Conservation (phyloP, 2,888 invertebrate genomes). For the Caenorhabditis sp. region DNA sequence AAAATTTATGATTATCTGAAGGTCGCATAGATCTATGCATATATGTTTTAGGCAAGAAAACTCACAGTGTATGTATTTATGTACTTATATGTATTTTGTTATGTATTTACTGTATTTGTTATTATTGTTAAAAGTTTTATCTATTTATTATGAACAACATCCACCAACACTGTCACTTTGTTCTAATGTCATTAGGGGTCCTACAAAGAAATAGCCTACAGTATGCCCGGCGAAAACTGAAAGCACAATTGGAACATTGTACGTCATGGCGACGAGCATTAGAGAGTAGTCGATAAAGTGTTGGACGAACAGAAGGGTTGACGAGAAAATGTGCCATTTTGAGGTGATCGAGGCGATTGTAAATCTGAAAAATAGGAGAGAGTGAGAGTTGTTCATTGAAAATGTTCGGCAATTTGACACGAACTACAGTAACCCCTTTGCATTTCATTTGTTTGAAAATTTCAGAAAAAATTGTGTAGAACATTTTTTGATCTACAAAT, state of each 20-base stretch:
- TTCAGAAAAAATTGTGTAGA: too few relatives aligned
- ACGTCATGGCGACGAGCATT: slow-evolving; percentile 66
- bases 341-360: neutral
- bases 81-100: neutral
- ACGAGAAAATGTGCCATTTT: slow-evolving; percentile 16
- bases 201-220: slow-evolving; percentile 58
- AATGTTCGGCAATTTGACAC: neutral
- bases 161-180: slow-evolving; percentile 39
- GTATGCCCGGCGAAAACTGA: slow-evolving; percentile 45
- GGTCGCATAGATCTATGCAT: neutral
- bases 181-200: slow-evolving; percentile 52
- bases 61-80: neutral
- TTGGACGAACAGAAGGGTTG: slow-evolving; percentile 53
- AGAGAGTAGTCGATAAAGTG: slow-evolving; percentile 54
- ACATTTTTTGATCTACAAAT: too few relatives aligned
- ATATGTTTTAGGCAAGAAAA: neutral
- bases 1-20: neutral
- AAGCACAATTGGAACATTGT: slow-evolving; percentile 53
- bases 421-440: neutral
- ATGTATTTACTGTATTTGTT: neutral
- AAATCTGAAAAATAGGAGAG: neutral
- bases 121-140: neutral
- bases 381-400: neutral
- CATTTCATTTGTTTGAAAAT: too few relatives aligned
- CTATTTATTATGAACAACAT: slow-evolving; percentile 42